Base-by-base conservation (phyloP, 2,888 invertebrate genomes). In the Aporophyla nigra region DNA sequence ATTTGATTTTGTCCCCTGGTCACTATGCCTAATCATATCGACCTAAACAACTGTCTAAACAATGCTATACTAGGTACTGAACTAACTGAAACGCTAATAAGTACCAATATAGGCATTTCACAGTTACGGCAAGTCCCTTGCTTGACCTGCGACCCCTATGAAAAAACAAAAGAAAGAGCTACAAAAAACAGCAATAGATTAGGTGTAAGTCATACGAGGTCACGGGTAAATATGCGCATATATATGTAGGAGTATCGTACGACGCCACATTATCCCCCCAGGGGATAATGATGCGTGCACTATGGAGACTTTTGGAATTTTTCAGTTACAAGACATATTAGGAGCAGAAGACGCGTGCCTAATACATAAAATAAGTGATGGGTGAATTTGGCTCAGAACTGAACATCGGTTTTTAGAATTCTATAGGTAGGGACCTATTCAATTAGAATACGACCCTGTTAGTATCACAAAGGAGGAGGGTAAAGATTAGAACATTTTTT, bases 241-340 rank as follows among this genome's bases (percentile, higher is more conserved):
- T 63, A n/a, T 33, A 86, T 91, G 72, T 83, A 83, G 77, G 72
- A 80, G 78, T 76, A 87, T 88, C 78, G 82, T 71, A 79, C 71
- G 78, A 88, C 82, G 88, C 82, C 70, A 87, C 86, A 88, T 90
- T 89, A 90, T 87, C 88, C 88, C 84, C 82, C 83, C 84, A 56
- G 76, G 78, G 86, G 86, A 88, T 91, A 92, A 92, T 88, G 91
- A 92, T 79, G 88, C 90, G 88, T 90, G 87, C 90, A 91, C 83
- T 85, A 87, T 86, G 82, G 76, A 79, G 58, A 76, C 79, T 82
- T 80, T 77, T 77, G 56, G 51, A 53, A 76, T 73, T 87, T 75
- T 80, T 65, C 65, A 78, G 70, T 81, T 51, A 6, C 33, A 58
- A 21, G 24, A 51, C 27, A 43, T 54, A 68, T 66, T 56, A 70